Percentiles rank a stretch among this genome's conserved stretches.
Evolutionary conservation across 2,888 invertebrate genomes (phyloP).

Genomic region (Erebia epiphron): DNA sequence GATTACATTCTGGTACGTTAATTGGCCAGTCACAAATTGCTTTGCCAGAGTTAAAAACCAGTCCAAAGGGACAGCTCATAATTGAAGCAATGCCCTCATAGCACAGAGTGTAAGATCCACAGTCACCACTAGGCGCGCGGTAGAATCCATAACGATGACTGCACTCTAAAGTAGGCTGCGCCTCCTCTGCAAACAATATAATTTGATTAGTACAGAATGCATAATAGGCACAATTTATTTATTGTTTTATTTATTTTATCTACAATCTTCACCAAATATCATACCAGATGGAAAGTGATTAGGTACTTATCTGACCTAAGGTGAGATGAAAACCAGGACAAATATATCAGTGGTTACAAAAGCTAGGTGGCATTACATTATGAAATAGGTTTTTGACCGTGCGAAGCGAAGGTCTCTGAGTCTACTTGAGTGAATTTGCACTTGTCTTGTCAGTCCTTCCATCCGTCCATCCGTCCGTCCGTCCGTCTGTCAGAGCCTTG

Average conservation of each 20-base stretch:
- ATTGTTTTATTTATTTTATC: too few species aligned
- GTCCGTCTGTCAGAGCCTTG: too few species aligned
- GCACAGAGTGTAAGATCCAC: slow-evolving; percentile 61
- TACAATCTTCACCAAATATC: too few species aligned
- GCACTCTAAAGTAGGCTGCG: slow-evolving; percentile 42
- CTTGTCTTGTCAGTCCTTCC: too few species aligned
- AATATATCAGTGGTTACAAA: neutral
- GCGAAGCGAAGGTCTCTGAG: too few species aligned
- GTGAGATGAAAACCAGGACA: neutral
- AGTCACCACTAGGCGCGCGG: slow-evolving; percentile 52
- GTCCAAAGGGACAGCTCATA: slow-evolving; percentile 62
- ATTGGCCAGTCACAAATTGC: slow-evolving; percentile 63
- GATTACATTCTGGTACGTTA: slow-evolving; percentile 61
- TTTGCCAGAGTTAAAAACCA: slow-evolving; percentile 56
- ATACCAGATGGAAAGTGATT: neutral
- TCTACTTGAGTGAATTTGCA: too few species aligned
- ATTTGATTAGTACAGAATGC: neutral
- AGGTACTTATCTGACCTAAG: neutral
- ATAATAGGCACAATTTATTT: neutral
- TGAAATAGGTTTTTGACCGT: neutral
- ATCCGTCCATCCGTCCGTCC: too few species aligned
- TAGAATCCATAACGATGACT: slow-evolving; percentile 56
- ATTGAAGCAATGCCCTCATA: slow-evolving; percentile 55
- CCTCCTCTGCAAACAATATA: slow-evolving; percentile 35
- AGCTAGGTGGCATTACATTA: too few species aligned